These are phyloP conservation scores for Saccostrea cuccullata DNA, from an alignment of 1,140 invertebrate species.

Conservation along the genomic window DNA sequence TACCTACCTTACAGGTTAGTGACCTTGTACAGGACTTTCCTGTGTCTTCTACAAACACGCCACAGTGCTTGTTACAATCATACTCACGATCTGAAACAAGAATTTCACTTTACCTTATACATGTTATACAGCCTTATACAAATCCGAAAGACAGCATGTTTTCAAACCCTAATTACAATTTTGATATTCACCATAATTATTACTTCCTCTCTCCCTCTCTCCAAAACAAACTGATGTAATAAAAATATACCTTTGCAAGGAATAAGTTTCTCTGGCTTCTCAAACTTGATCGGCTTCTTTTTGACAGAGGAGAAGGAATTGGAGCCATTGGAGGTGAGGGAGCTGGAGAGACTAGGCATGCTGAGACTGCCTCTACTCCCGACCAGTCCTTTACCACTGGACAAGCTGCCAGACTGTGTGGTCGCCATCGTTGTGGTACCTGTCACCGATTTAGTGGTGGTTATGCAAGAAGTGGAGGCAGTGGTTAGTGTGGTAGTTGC, in stretches of 20 bases:
- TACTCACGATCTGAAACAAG: conserved; percentile 83
- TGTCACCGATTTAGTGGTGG: conserved; percentile 40
- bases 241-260: conserved; percentile 81
- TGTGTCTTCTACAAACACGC: conserved; percentile 85
- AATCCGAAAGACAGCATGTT: too few relatives aligned
- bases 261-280: conserved; percentile 65
- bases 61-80: conserved; percentile 90
- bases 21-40: conserved; percentile 88
- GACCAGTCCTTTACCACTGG: neutral
- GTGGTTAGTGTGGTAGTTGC: conserved; percentile 53
- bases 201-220: neutral
- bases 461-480: conserved; percentile 48
- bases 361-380: conserved; percentile 14
- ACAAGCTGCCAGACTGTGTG: conserved; percentile 22
- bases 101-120: neutral
- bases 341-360: neutral
- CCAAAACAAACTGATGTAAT: too few relatives aligned
- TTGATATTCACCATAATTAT: neutral
- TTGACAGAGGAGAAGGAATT: conserved; percentile 17
- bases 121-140: neutral
- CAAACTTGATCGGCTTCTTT: conserved; percentile 55
- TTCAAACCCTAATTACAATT: neutral
- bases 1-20: conserved; percentile 86
- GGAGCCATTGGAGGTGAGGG: neutral
- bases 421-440: conserved; percentile 46